These are phyloP conservation scores for Arctocebus calabarensis DNA, from an alignment of 2,797 vertebrate species.

Conservation along the genomic window DNA sequence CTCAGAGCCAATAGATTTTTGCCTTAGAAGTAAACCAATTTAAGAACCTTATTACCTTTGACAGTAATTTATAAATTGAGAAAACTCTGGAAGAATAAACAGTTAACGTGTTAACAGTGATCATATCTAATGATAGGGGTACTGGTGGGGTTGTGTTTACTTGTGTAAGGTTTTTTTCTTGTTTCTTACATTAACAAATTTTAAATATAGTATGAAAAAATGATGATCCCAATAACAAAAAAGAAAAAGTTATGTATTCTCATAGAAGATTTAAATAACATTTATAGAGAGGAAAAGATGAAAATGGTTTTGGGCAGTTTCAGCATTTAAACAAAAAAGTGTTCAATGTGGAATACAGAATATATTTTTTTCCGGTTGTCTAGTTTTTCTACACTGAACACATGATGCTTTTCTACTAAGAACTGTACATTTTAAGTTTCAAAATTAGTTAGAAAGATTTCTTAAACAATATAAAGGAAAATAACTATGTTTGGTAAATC, in stretches of 20 bases:
- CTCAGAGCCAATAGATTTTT: background rate
- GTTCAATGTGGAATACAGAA: constrained; percentile 15
- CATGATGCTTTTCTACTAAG: constrained; percentile 26
- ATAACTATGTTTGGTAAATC: background rate
- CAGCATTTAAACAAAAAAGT: constrained; percentile 47
- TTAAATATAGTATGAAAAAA: constrained; percentile 36
- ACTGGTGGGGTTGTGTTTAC: background rate
- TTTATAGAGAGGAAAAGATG: constrained; percentile 19
- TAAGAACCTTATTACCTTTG: background rate
- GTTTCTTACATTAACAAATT: background rate
- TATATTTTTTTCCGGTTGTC: background rate
- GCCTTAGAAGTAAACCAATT: background rate
- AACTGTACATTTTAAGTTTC: constrained; percentile 46
- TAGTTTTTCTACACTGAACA: background rate
- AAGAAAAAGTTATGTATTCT: background rate
- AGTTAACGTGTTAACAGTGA: constrained; percentile 9
- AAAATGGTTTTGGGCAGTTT: background rate
- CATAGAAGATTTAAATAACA: background rate
- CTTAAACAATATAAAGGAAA: constrained; percentile 53
- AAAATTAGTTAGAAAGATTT: constrained; percentile 46
- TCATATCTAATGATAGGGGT: background rate
- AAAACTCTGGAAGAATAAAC: constrained; percentile 20
- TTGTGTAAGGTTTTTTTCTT: background rate
- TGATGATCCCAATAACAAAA: background rate
- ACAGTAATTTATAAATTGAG: constrained; percentile 12